Conservation (phyloP, 2,797 vertebrate species). For the Sebastes wilsoni region DNA sequence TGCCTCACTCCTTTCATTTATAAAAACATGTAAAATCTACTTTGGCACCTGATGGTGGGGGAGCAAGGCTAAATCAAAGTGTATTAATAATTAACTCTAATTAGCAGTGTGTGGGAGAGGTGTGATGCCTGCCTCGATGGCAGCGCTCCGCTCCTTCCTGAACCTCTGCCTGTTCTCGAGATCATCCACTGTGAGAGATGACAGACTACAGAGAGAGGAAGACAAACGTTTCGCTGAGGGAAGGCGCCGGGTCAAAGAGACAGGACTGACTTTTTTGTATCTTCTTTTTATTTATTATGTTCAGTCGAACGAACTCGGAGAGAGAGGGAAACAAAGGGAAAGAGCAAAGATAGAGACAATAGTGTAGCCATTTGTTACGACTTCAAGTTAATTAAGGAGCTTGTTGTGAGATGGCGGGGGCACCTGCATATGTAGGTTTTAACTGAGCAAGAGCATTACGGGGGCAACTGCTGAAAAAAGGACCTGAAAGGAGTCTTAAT, state of each 20-base stretch:
- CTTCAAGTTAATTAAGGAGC: slow-evolving; percentile 80
- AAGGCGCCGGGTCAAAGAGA: slow-evolving; percentile 62
- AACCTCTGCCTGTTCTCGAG: slow-evolving; percentile 76
- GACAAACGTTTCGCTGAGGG: slow-evolving; percentile 69
- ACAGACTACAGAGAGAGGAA: slow-evolving; percentile 71
- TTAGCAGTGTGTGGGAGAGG: slow-evolving; percentile 82
- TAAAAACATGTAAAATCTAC: slow-evolving; percentile 77
- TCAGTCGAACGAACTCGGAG: slow-evolving; percentile 35
- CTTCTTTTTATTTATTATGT: slow-evolving; percentile 58
- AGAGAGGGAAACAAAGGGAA: slow-evolving; percentile 35
- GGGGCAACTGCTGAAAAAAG: slow-evolving; percentile 68
- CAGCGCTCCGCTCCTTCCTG: slow-evolving; percentile 73
- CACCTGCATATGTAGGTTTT: slow-evolving; percentile 72
- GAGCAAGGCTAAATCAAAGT: slow-evolving; percentile 83
- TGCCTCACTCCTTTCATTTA: slow-evolving; percentile 81
- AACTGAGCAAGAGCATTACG: slow-evolving; percentile 61
- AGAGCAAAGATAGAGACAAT: slow-evolving; percentile 48
- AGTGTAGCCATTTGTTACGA: slow-evolving; percentile 70
- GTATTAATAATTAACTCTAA: slow-evolving; percentile 88
- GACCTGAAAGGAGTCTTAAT: slow-evolving; percentile 81
- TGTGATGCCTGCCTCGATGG: slow-evolving; percentile 80
- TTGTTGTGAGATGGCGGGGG: slow-evolving; percentile 71
- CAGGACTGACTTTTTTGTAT: slow-evolving; percentile 50
- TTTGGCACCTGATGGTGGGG: slow-evolving; percentile 76
- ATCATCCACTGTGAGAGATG: slow-evolving; percentile 73